These are phyloP conservation scores for Macquaria ambigua DNA, from an alignment of 2,113 vertebrate species.

Conservation along the genomic window DNA sequence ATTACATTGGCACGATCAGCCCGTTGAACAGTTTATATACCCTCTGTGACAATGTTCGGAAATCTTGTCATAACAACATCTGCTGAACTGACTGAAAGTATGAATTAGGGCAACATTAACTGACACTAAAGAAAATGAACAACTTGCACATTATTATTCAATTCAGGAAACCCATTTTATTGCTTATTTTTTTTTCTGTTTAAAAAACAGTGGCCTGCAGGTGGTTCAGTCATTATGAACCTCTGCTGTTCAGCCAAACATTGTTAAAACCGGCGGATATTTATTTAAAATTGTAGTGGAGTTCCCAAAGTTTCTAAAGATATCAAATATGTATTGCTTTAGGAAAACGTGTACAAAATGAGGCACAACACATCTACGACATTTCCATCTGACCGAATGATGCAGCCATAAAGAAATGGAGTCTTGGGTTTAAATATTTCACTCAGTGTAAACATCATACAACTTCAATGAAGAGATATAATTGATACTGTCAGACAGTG, in stretches of 20 bases:
- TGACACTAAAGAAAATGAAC: background rate
- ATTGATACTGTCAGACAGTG: background rate
- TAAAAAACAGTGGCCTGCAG: background rate
- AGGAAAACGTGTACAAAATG: background rate
- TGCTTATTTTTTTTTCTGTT: background rate
- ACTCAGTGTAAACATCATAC: background rate
- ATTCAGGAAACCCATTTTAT: background rate
- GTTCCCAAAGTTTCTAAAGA: background rate
- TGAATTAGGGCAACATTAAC: background rate
- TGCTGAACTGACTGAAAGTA: background rate
- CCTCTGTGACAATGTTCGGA: no score
- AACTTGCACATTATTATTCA: background rate
- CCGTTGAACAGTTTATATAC: background rate
- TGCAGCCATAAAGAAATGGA: background rate
- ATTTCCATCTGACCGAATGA: background rate
- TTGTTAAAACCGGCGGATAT: background rate
- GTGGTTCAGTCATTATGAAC: background rate
- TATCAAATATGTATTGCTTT: background rate
- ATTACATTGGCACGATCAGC: background rate
- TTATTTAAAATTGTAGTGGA: background rate
- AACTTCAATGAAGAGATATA: background rate
- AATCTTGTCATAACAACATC: background rate
- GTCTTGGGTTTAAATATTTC: background rate
- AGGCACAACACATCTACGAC: background rate
- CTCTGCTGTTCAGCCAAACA: background rate